Evolutionary conservation across 1,140 invertebrate genomes (phyloP).

Genomic region (Aphaenogaster floridana): DNA sequence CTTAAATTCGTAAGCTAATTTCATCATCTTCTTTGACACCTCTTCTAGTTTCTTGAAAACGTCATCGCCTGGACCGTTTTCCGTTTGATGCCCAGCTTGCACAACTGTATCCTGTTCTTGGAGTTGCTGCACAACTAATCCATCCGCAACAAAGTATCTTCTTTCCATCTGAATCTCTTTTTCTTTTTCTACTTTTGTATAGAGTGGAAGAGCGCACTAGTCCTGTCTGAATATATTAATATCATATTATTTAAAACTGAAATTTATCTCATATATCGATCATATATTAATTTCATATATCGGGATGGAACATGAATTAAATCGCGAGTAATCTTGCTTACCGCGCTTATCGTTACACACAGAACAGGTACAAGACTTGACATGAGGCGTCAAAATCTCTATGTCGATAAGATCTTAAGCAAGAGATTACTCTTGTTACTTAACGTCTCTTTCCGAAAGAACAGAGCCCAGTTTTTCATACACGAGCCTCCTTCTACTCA

Average conservation of each 20-base stretch:
- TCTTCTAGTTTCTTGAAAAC: slow-evolving; percentile 91
- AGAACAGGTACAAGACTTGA: too few species aligned
- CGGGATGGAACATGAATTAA: not conserved
- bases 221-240: slow-evolving; percentile 88
- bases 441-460: too few species aligned
- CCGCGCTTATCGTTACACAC: too few species aligned
- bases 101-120: slow-evolving; percentile 81
- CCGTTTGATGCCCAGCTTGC: slow-evolving; percentile 78
- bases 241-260: not conserved
- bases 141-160: slow-evolving; percentile 83
- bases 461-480: too few species aligned
- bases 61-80: slow-evolving; percentile 84
- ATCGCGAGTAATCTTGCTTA: slow-evolving; percentile 86
- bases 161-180: slow-evolving; percentile 88
- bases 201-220: slow-evolving; percentile 96
- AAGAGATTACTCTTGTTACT: slow-evolving; percentile 16
- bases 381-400: too few species aligned
- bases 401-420: too few species aligned
- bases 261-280: not conserved
- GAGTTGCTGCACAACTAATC: slow-evolving; percentile 82
- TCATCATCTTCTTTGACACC: slow-evolving; percentile 89
- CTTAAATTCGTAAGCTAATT: slow-evolving; percentile 90
- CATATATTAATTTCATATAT: not conserved
- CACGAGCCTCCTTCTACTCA: too few species aligned
- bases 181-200: slow-evolving; percentile 94